Percentiles rank a stretch among this genome's conserved stretches.
These are phyloP conservation scores for Dromius quadrimaculatus DNA, from an alignment of 2,888 invertebrate species.

Conservation along the genomic window DNA sequence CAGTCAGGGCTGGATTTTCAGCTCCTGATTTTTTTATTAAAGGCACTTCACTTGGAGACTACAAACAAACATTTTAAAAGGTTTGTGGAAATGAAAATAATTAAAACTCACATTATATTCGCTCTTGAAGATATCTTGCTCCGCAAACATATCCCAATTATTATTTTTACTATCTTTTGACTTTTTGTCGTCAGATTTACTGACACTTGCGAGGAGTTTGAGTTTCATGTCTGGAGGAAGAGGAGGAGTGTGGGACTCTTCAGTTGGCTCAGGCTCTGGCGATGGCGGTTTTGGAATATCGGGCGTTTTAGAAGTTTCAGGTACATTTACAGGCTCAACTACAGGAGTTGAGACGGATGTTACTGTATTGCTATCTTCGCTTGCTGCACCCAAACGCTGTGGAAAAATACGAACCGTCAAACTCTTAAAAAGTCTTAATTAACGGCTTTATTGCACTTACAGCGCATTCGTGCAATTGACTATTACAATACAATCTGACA, in stretches of 20 bases:
- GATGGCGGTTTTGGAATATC: constrained; percentile 37
- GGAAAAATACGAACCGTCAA: too few relatives aligned
- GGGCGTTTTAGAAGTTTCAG: constrained; percentile 27
- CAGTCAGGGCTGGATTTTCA: constrained; percentile 93
- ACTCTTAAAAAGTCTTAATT: too few relatives aligned
- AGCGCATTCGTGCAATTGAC: too few relatives aligned
- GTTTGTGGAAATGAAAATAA: constrained; percentile 31
- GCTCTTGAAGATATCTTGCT: constrained; percentile 82
- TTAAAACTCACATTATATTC: constrained; percentile 62
- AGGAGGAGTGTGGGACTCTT: constrained; percentile 65
- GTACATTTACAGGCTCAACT: constrained; percentile 55
- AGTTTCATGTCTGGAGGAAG: constrained; percentile 64
- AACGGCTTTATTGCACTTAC: too few relatives aligned
- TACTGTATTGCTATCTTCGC: constrained; percentile 71
- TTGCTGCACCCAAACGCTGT: constrained; percentile 71
- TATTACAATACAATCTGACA: too few relatives aligned
- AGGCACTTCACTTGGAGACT: constrained; percentile 77
- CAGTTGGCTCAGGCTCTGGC: constrained; percentile 61
- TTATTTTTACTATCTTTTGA: constrained; percentile 67
- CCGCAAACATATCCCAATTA: constrained; percentile 94
- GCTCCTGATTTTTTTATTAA: constrained; percentile 68
- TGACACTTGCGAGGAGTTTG: constrained; percentile 59
- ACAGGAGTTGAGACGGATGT: constrained; percentile 59
- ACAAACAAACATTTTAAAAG: constrained; percentile 55
- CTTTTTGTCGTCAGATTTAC: constrained; percentile 63